These are phyloP conservation scores for Auanema sp. DNA, from an alignment of 2,888 invertebrate species.

Conservation along the genomic window DNA sequence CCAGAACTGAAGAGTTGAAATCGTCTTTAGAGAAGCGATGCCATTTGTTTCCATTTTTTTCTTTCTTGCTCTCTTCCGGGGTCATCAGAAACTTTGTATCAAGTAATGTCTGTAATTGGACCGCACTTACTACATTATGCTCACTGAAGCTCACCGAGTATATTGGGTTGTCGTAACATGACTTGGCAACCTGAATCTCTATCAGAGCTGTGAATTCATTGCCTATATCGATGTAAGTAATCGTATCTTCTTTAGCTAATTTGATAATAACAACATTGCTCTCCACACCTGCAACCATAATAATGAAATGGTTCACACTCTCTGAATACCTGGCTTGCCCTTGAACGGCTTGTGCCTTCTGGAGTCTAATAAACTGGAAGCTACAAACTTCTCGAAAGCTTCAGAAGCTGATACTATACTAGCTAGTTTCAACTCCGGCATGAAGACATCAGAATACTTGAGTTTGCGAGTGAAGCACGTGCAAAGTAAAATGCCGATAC, in stretches of 20 bases:
- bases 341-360: background rate
- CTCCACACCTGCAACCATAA: background rate
- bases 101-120: too few relatives aligned
- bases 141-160: slow-evolving; percentile 5
- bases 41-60: too few relatives aligned
- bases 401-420: slow-evolving; percentile 8
- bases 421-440: slow-evolving; percentile 1
- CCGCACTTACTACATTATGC: too few relatives aligned
- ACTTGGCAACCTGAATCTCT: slow-evolving; percentile 8
- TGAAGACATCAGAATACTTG: background rate
- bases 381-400: slow-evolving; percentile 6
- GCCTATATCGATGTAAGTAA: slow-evolving; percentile 8
- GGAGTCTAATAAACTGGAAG: slow-evolving; percentile 5
- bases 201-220: slow-evolving; percentile 12
- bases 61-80: too few relatives aligned
- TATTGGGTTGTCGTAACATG: slow-evolving; percentile 8
- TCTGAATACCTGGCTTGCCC: slow-evolving; percentile 8
- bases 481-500: too few relatives aligned
- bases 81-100: too few relatives aligned
- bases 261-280: slow-evolving; percentile 2
- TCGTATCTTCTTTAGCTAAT: slow-evolving; percentile 9
- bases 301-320: too few relatives aligned
- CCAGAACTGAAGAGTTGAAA: too few relatives aligned
- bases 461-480: too few relatives aligned
- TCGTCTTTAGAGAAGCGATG: too few relatives aligned